Conservation (phyloP, 2,888 invertebrate species). For the Alviniconcha strummeri region DNA sequence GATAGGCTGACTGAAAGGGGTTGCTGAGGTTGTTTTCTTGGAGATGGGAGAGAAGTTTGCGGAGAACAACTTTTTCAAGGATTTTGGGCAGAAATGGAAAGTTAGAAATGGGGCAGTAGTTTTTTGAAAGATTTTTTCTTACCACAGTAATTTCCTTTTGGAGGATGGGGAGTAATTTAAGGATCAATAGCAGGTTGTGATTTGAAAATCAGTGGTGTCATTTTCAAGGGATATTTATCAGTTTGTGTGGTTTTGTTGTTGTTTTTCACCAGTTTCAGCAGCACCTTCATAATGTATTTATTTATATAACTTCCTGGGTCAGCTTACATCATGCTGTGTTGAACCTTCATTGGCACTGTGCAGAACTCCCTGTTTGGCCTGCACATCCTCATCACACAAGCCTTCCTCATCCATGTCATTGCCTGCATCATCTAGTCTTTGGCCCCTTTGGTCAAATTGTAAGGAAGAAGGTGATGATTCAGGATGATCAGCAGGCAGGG, state of each 20-base stretch:
- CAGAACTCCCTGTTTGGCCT: neutral
- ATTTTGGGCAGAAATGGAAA: no score
- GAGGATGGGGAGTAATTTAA: no score
- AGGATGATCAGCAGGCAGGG: neutral
- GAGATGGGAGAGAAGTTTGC: no score
- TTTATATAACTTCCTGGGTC: neutral
- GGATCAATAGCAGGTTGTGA: no score
- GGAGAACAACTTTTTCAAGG: no score
- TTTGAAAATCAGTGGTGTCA: no score
- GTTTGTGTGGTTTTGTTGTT: constrained; percentile 74
- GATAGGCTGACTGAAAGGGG: no score
- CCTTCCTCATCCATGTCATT: constrained; percentile 6
- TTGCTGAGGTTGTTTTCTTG: no score
- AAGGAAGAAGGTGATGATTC: neutral
- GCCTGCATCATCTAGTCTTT: neutral
- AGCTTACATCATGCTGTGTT: neutral
- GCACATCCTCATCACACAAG: constrained; percentile 8
- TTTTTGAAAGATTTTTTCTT: no score
- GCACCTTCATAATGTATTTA: constrained; percentile 72
- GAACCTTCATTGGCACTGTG: neutral
- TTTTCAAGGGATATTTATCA: no score
- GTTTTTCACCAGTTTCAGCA: constrained; percentile 81
- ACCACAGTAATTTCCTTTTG: no score
- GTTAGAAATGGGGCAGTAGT: no score
- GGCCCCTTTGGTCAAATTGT: neutral